Percentiles rank a stretch among this genome's conserved stretches.
These are phyloP conservation scores for Pheosia tremula DNA, from an alignment of 2,888 invertebrate species.

Conservation along the genomic window DNA sequence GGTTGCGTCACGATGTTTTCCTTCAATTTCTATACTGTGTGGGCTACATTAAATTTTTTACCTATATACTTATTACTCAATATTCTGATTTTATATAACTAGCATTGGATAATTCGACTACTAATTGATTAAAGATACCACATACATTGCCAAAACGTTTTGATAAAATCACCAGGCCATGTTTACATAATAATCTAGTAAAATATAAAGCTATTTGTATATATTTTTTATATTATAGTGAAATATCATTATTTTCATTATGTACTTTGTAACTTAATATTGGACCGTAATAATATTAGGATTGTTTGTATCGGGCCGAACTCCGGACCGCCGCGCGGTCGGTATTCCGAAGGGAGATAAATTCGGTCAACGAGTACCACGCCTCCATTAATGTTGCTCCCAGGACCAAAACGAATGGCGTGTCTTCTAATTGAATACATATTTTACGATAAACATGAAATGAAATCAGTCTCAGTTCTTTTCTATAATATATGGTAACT, in stretches of 20 bases:
- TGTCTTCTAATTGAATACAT: conserved; percentile 38
- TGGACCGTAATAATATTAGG: conserved; percentile 4
- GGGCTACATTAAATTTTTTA: no score
- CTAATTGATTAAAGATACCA: no score
- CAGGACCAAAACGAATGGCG: conserved; percentile 53
- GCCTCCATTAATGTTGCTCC: conserved; percentile 46
- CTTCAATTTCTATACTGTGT: no score
- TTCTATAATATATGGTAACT: neutral
- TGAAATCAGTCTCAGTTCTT: neutral
- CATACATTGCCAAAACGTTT: no score
- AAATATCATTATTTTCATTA: neutral
- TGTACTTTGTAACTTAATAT: neutral
- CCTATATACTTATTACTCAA: no score
- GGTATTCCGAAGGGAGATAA: conserved; percentile 47
- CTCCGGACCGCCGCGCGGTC: conserved; percentile 14
- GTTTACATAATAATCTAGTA: no score
- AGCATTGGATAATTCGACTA: no score
- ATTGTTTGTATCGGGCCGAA: conserved; percentile 16
- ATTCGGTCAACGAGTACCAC: conserved; percentile 61
- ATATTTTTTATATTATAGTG: no score
- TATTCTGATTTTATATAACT: no score
- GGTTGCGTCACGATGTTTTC: no score
- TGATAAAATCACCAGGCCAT: no score
- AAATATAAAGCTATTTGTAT: no score
- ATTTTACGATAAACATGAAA: neutral